These are phyloP conservation scores for Drosophila punjabiensis DNA, from an alignment of 1,140 invertebrate genomes.

Conservation along the genomic window DNA sequence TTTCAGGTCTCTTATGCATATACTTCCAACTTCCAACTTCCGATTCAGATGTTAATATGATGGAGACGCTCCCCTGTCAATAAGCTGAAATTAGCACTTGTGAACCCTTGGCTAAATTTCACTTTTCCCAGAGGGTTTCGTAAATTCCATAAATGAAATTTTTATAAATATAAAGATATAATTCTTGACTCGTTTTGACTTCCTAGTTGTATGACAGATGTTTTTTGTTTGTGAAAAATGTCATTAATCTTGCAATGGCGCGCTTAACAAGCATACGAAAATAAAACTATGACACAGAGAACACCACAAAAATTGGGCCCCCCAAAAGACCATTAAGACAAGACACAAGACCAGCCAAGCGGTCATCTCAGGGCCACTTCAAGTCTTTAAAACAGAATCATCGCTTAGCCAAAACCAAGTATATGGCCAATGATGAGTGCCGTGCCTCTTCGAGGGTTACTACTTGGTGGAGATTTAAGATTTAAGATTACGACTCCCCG, in stretches of 20 bases:
- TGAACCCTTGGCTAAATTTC: constrained; percentile 19
- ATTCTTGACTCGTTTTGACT: constrained; percentile 29
- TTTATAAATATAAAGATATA: constrained; percentile 31
- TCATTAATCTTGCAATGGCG: constrained; percentile 60
- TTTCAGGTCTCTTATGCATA: constrained; percentile 16
- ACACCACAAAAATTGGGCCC: constrained; percentile 17
- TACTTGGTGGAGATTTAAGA: constrained; percentile 42
- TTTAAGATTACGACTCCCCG: constrained; percentile 47
- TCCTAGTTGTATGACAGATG: constrained; percentile 57
- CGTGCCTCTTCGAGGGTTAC: constrained; percentile 53
- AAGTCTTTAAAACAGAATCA: constrained; percentile 23
- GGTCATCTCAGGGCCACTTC: constrained; percentile 54
- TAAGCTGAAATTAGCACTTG: constrained; percentile 27
- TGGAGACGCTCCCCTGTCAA: constrained; percentile 9
- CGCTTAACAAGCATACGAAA: constrained; percentile 30
- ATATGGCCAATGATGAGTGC: constrained; percentile 29
- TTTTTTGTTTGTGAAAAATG: constrained; percentile 26
- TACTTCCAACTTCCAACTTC: constrained; percentile 20
- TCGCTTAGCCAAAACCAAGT: not conserved
- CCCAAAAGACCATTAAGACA: constrained; percentile 40
- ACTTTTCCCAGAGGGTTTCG: constrained; percentile 38
- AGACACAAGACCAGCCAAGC: constrained; percentile 46
- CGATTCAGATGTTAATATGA: constrained; percentile 33
- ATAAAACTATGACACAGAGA: constrained; percentile 53
- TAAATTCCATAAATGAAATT: constrained; percentile 45